Conservation (phyloP, 2,113 vertebrate genomes). For the Paradoxurus hermaphroditus region DNA sequence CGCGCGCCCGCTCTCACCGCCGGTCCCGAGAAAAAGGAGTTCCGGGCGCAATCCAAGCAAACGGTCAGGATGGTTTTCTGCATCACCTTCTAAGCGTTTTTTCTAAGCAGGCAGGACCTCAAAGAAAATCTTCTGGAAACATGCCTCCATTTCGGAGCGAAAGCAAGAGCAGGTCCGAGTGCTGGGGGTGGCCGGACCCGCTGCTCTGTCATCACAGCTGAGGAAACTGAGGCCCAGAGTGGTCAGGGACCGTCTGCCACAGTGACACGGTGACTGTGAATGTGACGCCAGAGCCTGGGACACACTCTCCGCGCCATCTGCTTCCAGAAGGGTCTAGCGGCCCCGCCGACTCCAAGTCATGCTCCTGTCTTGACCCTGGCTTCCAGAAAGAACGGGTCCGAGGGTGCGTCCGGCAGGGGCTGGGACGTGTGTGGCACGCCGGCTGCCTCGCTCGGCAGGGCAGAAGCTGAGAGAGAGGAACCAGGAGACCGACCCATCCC, state of each 20-base stretch:
- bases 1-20: neutral
- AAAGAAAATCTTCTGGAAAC: too few relatives aligned
- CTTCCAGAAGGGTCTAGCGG: neutral
- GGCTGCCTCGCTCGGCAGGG: too few relatives aligned
- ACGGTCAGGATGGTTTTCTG: fast-evolving
- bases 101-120: neutral
- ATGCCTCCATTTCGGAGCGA: neutral
- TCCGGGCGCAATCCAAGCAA: fast-evolving
- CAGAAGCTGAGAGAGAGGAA: too few relatives aligned
- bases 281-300: neutral
- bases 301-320: fast-evolving
- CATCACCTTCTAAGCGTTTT: fast-evolving
- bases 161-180: fast-evolving
- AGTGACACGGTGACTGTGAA: fast-evolving
- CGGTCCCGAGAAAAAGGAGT: neutral
- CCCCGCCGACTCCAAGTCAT: fast-evolving
- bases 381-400: too few relatives aligned
- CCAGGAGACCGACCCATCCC: neutral
- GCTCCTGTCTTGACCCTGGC: too few relatives aligned
- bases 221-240: neutral
- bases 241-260: neutral
- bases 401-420: fast-evolving
- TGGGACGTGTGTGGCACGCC: fast-evolving
- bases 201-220: fast-evolving
- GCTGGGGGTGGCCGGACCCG: fast-evolving